These are phyloP conservation scores for Leptosomus discolor DNA, from an alignment of 2,113 vertebrate species.

Conservation along the genomic window DNA sequence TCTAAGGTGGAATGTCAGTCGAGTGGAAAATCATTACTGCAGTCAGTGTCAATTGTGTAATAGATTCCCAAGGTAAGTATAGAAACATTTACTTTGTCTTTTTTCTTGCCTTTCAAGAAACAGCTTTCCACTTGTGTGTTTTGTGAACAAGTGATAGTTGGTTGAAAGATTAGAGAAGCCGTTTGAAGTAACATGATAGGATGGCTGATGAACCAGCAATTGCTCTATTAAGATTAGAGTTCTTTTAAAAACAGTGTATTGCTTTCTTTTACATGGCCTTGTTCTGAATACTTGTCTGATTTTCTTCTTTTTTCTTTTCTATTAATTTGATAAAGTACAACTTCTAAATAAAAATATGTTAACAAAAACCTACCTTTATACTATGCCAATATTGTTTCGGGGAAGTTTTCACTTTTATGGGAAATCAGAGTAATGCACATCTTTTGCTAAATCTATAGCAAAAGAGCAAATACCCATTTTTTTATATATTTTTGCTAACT, in stretches of 20 bases:
- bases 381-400: no score
- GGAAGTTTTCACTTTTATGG: neutral
- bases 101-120: neutral
- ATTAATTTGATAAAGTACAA: neutral
- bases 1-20: constrained; percentile 82
- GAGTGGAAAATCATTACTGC: constrained; percentile 93
- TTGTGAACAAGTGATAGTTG: neutral
- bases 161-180: neutral
- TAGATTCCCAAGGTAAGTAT: constrained; percentile 89
- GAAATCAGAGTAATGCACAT: neutral
- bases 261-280: neutral
- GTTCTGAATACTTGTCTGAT: neutral
- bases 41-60: constrained; percentile 79
- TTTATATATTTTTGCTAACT: neutral
- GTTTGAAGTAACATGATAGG: neutral
- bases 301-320: neutral
- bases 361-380: no score
- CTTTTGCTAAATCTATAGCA: neutral
- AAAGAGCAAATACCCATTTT: neutral
- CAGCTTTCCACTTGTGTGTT: neutral
- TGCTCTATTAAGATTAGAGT: neutral
- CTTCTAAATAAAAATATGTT: neutral
- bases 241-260: neutral
- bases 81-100: neutral
- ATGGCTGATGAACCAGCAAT: neutral